Percentiles rank a stretch among this genome's conserved stretches.
Evolutionary conservation across 2,797 vertebrate species (phyloP).

Genomic region (Astyanax mexicanus): DNA sequence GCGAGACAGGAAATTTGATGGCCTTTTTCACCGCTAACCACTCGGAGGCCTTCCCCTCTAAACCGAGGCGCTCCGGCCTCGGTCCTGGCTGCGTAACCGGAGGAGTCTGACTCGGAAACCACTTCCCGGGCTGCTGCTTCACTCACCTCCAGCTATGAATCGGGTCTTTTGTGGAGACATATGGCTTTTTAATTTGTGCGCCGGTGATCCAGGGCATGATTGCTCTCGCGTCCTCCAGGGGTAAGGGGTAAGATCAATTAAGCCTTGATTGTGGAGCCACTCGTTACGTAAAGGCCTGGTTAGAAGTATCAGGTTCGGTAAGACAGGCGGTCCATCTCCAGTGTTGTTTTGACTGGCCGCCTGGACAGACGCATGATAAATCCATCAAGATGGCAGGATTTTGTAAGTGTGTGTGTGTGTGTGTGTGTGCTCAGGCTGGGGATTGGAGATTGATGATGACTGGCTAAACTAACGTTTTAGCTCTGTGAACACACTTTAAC

Average conservation of each 20-base stretch:
- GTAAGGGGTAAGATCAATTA: constrained; percentile 36
- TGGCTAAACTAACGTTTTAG: constrained; percentile 22
- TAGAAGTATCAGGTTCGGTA: constrained; percentile 6
- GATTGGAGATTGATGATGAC: background rate
- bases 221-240: constrained; percentile 25
- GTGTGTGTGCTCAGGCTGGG: background rate
- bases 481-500: constrained; percentile 9
- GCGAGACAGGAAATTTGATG: constrained; percentile 30
- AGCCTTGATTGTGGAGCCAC: constrained; percentile 25
- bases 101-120: constrained; percentile 23
- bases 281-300: background rate
- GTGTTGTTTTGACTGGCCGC: constrained; percentile 3
- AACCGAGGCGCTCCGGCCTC: too few relatives aligned
- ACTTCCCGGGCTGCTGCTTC: constrained; percentile 26
- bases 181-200: constrained; percentile 45
- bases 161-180: constrained; percentile 37
- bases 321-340: background rate
- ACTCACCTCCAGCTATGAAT: constrained; percentile 45
- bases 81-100: constrained; percentile 3
- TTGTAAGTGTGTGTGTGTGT: background rate
- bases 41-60: constrained; percentile 3
- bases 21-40: constrained; percentile 3
- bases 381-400: background rate
- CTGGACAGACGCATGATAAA: constrained; percentile 7
- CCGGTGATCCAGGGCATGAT: background rate